A percentile compares a stretch with the other conserved stretches of the same genome.
Conservation (phyloP, 2,113 vertebrate species). For the Psittacus erithacus region DNA sequence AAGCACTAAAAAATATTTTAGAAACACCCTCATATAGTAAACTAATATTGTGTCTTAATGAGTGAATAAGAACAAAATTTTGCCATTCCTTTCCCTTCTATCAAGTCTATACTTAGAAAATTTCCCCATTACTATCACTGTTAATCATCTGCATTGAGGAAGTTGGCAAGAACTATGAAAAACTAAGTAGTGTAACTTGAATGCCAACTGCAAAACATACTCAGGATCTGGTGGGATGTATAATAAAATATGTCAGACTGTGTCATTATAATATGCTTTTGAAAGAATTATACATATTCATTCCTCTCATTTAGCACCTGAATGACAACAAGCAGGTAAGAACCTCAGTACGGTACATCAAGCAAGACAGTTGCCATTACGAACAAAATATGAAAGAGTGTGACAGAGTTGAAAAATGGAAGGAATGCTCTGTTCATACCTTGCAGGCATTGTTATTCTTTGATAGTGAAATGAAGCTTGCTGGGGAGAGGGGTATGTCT, state of each 20-base stretch:
- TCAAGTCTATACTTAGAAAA: constrained; percentile 58
- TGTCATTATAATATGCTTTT: constrained; percentile 73
- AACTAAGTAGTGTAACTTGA: constrained; percentile 58
- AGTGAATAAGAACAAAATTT: constrained; percentile 65
- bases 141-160: constrained; percentile 68
- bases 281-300: constrained; percentile 77
- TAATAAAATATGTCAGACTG: constrained; percentile 74
- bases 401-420: constrained; percentile 70
- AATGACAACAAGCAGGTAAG: constrained; percentile 77
- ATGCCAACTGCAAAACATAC: constrained; percentile 74
- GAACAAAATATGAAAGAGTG: constrained; percentile 68
- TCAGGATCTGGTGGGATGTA: constrained; percentile 66
- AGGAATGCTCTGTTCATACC: constrained; percentile 55
- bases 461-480: constrained; percentile 73
- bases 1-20: constrained; percentile 1
- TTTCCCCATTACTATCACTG: constrained; percentile 51
- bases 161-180: constrained; percentile 73
- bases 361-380: constrained; percentile 75
- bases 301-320: constrained; percentile 74
- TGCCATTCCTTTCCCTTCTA: constrained; percentile 30
- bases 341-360: constrained; percentile 71
- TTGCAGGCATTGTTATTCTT: constrained; percentile 66
- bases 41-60: constrained; percentile 58
- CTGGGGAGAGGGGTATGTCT: constrained; percentile 30
- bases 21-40: constrained; percentile 33